phyloP scores from a whole-genome alignment of 2,888 invertebrate genomes.

The Drosophila ustulata region DNA sequence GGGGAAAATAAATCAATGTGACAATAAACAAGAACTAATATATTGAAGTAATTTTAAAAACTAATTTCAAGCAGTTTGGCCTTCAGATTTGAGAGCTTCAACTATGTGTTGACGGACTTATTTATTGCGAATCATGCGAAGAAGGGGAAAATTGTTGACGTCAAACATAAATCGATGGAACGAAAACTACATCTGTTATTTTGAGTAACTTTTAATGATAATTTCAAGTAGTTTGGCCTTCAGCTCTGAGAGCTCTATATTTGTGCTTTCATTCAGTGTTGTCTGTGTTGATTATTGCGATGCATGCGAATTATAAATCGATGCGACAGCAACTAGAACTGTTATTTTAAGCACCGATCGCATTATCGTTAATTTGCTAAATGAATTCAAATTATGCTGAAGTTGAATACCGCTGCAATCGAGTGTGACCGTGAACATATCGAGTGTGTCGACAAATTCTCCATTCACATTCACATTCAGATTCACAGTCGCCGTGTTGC shows the following conservation, averaged over 20 bases:
- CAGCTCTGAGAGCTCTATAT: too few relatives aligned
- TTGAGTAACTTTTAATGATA: neutral
- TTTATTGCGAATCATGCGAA: too few relatives aligned
- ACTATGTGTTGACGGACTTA: neutral
- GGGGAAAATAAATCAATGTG: too few relatives aligned
- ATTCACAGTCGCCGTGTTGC: neutral
- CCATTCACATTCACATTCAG: too few relatives aligned
- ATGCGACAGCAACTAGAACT: neutral
- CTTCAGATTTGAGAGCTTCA: neutral
- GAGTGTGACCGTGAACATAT: neutral
- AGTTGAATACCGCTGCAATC: neutral
- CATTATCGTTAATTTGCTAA: slow-evolving; percentile 1
- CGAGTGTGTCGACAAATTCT: slow-evolving; percentile 1
- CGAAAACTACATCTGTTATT: neutral
- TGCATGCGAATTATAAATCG: neutral
- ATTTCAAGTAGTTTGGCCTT: too few relatives aligned
- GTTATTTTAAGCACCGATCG: neutral
- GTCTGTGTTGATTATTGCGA: neutral
- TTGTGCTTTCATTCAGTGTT: too few relatives aligned
- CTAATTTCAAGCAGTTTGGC: neutral
- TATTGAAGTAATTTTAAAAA: too few relatives aligned
- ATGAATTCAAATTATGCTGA: slow-evolving; percentile 5
- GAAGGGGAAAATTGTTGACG: too few relatives aligned
- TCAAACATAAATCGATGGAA: neutral
- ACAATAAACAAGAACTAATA: too few relatives aligned